Evolutionary conservation across 2,113 vertebrate genomes (phyloP).

Genomic region (Sceloporus tristichus): DNA sequence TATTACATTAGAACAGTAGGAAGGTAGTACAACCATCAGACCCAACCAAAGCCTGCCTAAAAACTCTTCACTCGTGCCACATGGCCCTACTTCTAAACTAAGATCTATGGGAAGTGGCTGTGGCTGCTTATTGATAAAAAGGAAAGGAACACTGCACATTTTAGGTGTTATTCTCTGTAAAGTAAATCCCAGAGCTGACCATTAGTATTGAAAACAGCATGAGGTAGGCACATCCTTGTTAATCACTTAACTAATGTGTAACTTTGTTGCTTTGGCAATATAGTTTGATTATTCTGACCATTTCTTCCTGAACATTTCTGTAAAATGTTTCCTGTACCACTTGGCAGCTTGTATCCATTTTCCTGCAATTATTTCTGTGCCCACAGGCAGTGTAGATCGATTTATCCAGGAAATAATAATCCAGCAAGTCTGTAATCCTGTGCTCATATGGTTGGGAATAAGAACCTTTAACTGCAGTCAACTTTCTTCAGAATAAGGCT

Average conservation of each 20-base stretch:
- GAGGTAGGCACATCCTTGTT: background rate
- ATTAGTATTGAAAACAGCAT: background rate
- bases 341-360: background rate
- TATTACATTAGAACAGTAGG: background rate
- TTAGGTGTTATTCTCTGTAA: background rate
- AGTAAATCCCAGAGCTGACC: background rate
- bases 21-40: background rate
- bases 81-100: background rate
- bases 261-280: conserved; percentile 1
- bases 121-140: background rate
- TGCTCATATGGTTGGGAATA: background rate
- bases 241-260: background rate
- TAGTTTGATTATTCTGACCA: background rate
- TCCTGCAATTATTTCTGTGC: background rate
- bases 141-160: background rate
- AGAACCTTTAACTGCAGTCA: background rate
- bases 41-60: background rate
- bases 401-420: conserved; percentile 5
- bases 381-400: background rate
- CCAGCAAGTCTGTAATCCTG: background rate
- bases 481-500: background rate
- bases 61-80: background rate
- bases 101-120: background rate
- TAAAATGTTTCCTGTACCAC: background rate
- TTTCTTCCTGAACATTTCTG: background rate